A percentile compares a stretch with the other conserved stretches of the same genome.
Evolutionary conservation across 2,797 vertebrate species (phyloP).

Genomic region (Eurystomus glaucurus): DNA sequence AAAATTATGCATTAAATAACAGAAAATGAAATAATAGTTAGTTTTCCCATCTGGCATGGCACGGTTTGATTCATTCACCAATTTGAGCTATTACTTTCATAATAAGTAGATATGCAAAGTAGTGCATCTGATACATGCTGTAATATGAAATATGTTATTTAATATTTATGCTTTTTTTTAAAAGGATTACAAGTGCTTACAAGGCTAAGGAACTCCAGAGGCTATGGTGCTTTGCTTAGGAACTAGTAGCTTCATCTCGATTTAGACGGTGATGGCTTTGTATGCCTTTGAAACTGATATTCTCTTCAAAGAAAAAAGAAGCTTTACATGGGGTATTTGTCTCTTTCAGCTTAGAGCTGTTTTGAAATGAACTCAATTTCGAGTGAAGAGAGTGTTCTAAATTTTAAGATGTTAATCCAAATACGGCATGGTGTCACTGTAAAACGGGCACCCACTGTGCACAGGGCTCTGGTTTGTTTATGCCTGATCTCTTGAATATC

Average conservation of each 20-base stretch:
- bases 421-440: neutral
- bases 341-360: neutral
- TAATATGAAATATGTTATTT: neutral
- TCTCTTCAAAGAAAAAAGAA: conserved; percentile 19
- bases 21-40: neutral
- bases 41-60: neutral
- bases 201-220: neutral
- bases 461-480: neutral
- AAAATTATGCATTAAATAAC: neutral
- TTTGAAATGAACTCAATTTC: neutral
- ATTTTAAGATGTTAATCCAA: neutral
- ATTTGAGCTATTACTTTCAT: neutral
- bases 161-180: neutral
- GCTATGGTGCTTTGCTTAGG: neutral
- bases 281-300: neutral
- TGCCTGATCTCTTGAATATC: neutral
- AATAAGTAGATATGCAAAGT: neutral
- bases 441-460: neutral
- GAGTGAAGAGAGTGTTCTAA: neutral
- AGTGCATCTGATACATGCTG: neutral
- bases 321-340: neutral
- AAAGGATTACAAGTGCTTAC: neutral
- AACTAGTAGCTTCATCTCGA: neutral
- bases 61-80: neutral
- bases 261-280: neutral